These are phyloP conservation scores for Chrysolina haemoptera DNA, from an alignment of 2,888 invertebrate species.

Conservation along the genomic window DNA sequence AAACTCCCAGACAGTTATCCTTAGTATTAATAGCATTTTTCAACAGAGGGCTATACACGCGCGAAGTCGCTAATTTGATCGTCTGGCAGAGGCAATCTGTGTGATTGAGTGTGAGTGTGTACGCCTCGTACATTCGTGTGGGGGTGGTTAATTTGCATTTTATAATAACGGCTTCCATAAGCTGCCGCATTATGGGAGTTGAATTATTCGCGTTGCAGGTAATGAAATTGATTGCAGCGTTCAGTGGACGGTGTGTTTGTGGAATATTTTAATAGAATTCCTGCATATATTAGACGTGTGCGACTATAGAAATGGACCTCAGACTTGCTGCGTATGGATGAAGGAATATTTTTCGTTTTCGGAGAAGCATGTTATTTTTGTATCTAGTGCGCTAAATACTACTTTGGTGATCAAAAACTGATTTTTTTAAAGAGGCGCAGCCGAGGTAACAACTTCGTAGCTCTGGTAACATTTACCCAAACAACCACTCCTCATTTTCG, in stretches of 20 bases:
- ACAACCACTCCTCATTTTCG: no score
- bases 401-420: no score
- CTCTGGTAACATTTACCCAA: no score
- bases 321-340: no score
- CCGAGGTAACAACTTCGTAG: no score
- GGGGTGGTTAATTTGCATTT: conserved; percentile 46
- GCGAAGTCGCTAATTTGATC: conserved; percentile 41
- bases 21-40: conserved; percentile 38
- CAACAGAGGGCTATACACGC: conserved; percentile 21
- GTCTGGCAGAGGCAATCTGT: conserved; percentile 20
- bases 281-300: not conserved
- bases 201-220: conserved; percentile 46
- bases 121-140: conserved; percentile 20
- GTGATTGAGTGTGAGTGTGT: conserved; percentile 9
- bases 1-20: conserved; percentile 41
- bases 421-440: no score
- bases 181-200: conserved; percentile 42
- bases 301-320: no score
- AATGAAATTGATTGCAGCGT: conserved; percentile 46
- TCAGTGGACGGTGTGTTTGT: conserved; percentile 20
- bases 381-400: no score
- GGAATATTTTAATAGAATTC: conserved; percentile 2
- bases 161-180: conserved; percentile 38
- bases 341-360: no score
- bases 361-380: no score